These are phyloP conservation scores for Sinosuthora webbiana DNA, from an alignment of 2,113 vertebrate genomes.

Conservation along the genomic window DNA sequence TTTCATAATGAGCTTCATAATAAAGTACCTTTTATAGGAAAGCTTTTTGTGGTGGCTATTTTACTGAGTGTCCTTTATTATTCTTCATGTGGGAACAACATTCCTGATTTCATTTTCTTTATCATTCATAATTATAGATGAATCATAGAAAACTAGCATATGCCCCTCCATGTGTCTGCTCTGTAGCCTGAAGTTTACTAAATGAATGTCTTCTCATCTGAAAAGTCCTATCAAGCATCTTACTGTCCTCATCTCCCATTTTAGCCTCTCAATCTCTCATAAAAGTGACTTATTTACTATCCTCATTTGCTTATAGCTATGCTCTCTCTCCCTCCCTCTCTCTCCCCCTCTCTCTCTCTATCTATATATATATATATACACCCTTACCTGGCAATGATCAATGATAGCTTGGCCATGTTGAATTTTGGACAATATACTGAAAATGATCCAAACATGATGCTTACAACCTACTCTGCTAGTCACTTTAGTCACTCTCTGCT, in stretches of 20 bases:
- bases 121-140: neutral
- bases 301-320: neutral
- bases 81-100: neutral
- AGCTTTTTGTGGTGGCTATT: neutral
- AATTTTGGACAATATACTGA: neutral
- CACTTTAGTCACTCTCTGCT: neutral
- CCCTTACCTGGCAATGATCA: neutral
- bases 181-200: neutral
- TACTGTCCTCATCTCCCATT: neutral
- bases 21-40: neutral
- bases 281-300: neutral
- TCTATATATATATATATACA: too few species aligned
- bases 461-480: neutral
- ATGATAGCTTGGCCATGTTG: neutral
- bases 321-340: too few species aligned
- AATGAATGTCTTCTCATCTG: neutral
- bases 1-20: neutral
- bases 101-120: neutral
- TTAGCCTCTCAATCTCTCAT: neutral
- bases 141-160: neutral
- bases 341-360: too few species aligned
- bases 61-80: neutral
- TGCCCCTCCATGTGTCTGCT: neutral
- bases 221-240: neutral
- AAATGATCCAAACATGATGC: neutral